Conservation (phyloP, 2,797 vertebrate species). For the Thalassophryne amazonica region DNA sequence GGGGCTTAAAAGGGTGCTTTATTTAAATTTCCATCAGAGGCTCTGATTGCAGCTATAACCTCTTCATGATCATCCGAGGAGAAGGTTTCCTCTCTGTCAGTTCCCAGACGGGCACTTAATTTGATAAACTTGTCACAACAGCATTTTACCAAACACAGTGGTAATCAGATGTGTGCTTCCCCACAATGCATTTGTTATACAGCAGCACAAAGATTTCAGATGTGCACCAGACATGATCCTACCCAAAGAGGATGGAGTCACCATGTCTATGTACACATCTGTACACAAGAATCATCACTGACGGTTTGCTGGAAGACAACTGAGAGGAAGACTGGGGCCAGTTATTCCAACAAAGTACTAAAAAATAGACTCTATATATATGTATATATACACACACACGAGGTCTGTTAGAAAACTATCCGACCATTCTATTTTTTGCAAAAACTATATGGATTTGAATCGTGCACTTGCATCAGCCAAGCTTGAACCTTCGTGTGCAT, state of each 20-base stretch:
- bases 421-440: too few species aligned
- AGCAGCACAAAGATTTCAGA: conserved; percentile 32
- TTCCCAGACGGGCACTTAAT: conserved; percentile 37
- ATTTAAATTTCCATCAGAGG: conserved; percentile 52
- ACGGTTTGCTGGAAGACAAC: too few species aligned
- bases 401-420: too few species aligned
- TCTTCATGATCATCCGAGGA: conserved; percentile 30
- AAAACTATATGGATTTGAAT: too few species aligned
- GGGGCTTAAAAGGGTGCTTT: conserved; percentile 37
- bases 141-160: conserved; percentile 31
- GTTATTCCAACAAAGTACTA: too few species aligned
- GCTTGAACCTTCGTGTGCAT: too few species aligned
- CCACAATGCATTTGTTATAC: conserved; percentile 11
- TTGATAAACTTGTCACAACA: conserved; percentile 47
- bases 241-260: conserved; percentile 3
- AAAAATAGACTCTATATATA: too few species aligned
- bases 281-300: too few species aligned
- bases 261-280: conserved; percentile 3
- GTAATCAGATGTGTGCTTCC: conserved; percentile 24
- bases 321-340: too few species aligned
- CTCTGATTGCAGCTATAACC: conserved; percentile 54
- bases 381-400: too few species aligned
- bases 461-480: too few species aligned
- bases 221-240: conserved; percentile 4
- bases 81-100: conserved; percentile 22